phyloP scores from a whole-genome alignment of 1,140 invertebrate species.

The Oreohelix idahoensis region DNA sequence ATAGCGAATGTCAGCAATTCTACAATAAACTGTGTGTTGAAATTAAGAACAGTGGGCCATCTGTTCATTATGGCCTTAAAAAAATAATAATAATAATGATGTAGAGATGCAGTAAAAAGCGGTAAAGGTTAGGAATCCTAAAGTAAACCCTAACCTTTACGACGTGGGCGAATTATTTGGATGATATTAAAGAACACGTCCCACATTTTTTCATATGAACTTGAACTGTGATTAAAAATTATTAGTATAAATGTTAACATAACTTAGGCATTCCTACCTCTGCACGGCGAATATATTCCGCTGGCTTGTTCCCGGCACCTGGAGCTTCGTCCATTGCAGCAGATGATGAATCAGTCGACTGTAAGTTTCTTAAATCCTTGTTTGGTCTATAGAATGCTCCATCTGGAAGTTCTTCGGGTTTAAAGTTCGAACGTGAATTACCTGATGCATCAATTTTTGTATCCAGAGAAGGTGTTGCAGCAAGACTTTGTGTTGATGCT shows the following conservation, averaged over 20 bases:
- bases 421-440: conserved; percentile 42
- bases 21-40: too few relatives aligned
- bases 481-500: background rate
- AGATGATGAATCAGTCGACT: conserved; percentile 30
- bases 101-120: too few relatives aligned
- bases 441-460: background rate
- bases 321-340: background rate
- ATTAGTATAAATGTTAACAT: background rate
- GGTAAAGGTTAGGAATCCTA: too few relatives aligned
- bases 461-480: background rate
- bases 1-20: too few relatives aligned
- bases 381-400: conserved; percentile 58
- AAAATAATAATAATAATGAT: too few relatives aligned
- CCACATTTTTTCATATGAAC: too few relatives aligned
- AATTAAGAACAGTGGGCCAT: too few relatives aligned
- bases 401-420: conserved; percentile 59
- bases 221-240: background rate
- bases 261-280: background rate
- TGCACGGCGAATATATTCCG: conserved; percentile 19
- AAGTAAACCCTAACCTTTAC: too few relatives aligned
- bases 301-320: conserved; percentile 28
- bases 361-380: conserved; percentile 39
- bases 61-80: too few relatives aligned
- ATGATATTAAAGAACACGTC: too few relatives aligned
- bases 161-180: too few relatives aligned